Percentiles rank a stretch among this genome's conserved stretches.
Evolutionary conservation across 2,797 vertebrate genomes (phyloP).

Genomic region (Tenualosa thibaudeaui): DNA sequence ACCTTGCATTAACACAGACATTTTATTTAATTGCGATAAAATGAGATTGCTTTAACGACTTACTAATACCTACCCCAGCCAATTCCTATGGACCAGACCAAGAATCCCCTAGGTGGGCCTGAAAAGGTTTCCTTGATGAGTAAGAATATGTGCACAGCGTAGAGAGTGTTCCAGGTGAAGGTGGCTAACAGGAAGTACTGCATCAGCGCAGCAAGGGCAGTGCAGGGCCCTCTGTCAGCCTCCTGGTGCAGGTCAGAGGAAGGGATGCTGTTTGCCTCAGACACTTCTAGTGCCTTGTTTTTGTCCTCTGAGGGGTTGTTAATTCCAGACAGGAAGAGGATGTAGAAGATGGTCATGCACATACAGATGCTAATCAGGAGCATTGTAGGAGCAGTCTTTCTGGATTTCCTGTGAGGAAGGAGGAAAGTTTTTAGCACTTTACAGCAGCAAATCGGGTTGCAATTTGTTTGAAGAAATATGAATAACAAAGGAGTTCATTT

Average conservation of each 20-base stretch:
- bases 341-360: conserved; percentile 74
- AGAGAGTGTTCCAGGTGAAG: conserved; percentile 71
- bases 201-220: conserved; percentile 56
- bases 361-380: conserved; percentile 69
- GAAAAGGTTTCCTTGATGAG: conserved; percentile 55
- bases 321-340: conserved; percentile 73
- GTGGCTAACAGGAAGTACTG: conserved; percentile 73
- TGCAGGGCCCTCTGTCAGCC: conserved; percentile 51
- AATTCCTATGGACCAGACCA: not conserved
- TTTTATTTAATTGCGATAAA: no score
- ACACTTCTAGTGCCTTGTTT: not conserved
- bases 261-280: rapidly evolving
- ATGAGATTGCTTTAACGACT: not conserved
- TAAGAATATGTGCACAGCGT: conserved; percentile 62
- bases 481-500: no score
- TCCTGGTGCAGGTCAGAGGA: not conserved
- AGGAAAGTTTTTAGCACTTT: no score
- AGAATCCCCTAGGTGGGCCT: conserved; percentile 59
- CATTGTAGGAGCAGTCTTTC: conserved; percentile 54
- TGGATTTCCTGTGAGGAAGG: conserved; percentile 54
- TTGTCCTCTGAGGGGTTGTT: conserved; percentile 52
- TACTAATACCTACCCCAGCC: conserved; percentile 70
- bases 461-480: no score
- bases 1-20: no score
- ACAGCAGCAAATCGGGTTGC: no score